A percentile compares a stretch with the other conserved stretches of the same genome.
Evolutionary conservation across 2,113 vertebrate species (phyloP).

Genomic region (Podarcis raffonei): DNA sequence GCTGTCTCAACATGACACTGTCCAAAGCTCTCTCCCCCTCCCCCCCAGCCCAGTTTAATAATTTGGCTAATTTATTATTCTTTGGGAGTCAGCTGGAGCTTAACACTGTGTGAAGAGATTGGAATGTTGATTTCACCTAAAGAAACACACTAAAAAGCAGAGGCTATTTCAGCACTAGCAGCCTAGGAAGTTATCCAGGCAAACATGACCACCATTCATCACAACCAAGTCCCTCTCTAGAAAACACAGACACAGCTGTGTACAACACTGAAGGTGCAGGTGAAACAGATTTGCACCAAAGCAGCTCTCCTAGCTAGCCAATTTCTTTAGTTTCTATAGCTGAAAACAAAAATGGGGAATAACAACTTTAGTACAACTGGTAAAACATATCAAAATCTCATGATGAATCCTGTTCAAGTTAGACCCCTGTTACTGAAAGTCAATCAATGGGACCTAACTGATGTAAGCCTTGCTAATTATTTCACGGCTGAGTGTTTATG

Average conservation of each 20-base stretch:
- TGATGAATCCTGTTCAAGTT: conserved; percentile 82
- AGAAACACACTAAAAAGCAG: too few species aligned
- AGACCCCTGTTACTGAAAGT: conserved; percentile 93
- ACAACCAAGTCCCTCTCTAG: background rate
- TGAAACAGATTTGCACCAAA: background rate
- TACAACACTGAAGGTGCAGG: background rate
- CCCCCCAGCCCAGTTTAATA: too few species aligned
- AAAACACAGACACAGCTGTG: background rate
- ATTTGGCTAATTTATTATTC: too few species aligned
- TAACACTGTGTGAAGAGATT: too few species aligned
- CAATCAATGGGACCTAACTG: too few species aligned
- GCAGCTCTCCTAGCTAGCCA: background rate
- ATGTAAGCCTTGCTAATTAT: background rate
- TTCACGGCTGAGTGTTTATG: background rate
- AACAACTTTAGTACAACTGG: background rate
- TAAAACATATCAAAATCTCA: background rate
- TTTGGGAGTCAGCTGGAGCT: too few species aligned
- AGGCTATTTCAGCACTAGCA: too few species aligned
- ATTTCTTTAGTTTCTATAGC: background rate
- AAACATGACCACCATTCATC: too few species aligned
- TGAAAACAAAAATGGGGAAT: background rate
- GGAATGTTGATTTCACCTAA: too few species aligned
- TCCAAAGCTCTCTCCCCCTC: too few species aligned
- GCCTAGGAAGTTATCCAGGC: too few species aligned
- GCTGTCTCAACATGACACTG: background rate